phyloP scores from a whole-genome alignment of 2,888 invertebrate species.

The Meteorus cinctellus region DNA sequence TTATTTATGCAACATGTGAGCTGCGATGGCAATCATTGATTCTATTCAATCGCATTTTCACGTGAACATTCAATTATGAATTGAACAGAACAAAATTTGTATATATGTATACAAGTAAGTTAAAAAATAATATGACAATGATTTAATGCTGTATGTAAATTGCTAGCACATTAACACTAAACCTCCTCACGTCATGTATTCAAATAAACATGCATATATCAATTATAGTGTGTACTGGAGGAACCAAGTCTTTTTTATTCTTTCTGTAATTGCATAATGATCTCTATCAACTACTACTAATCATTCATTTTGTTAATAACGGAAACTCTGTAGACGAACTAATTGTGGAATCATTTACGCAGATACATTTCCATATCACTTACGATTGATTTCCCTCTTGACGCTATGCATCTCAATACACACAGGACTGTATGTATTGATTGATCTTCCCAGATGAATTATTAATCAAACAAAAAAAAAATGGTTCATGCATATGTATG shows the following conservation, averaged over 20 bases:
- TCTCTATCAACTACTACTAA: background rate
- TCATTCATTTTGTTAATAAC: background rate
- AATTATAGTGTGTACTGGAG: background rate
- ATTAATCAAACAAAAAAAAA: background rate
- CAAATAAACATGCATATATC: background rate
- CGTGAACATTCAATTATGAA: background rate
- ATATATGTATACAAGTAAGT: conserved; percentile 2
- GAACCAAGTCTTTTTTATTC: background rate
- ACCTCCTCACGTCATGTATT: background rate
- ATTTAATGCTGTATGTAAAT: background rate
- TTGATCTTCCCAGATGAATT: background rate
- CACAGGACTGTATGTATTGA: background rate
- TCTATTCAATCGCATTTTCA: background rate
- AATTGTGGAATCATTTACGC: background rate
- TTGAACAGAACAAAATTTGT: background rate
- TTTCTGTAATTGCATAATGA: too few relatives aligned
- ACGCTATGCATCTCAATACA: background rate
- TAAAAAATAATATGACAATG: background rate
- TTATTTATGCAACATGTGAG: background rate
- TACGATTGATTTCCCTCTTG: background rate
- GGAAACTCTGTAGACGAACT: background rate
- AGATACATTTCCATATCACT: background rate
- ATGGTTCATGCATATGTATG: background rate
- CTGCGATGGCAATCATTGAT: background rate
- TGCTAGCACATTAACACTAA: background rate